Base-by-base conservation (phyloP, 2,113 vertebrate species). In the Melanostigma gelatinosum region DNA sequence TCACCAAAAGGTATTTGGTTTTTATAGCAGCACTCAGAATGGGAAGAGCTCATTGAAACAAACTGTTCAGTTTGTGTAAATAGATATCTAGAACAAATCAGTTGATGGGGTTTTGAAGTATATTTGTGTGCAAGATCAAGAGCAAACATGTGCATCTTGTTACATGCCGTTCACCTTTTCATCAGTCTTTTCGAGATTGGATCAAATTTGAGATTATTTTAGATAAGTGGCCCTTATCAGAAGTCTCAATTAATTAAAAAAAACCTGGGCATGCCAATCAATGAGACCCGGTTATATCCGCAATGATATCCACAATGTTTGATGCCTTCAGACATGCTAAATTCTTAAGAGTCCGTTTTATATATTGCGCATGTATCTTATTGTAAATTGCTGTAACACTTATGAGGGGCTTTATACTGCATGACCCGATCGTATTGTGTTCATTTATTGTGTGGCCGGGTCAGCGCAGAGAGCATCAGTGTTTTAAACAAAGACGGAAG, bases 191-290 rank as follows among this genome's bases (percentile, higher is more conserved):
- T 38, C 1, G 0, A 69, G 67, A 48, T 22, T 44, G 20, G 63
- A 34, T 12, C 72, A 77, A 48, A 54, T 4, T 57, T 62, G 44
- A 68, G 27, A 80, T 80, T 63, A 46, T 70, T 72, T 4, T 24
- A 68, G 62, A 72, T 84, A 76, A 84, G 64, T 46, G 65, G n/a
- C 24, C 29, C 8, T 64, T 72, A 80, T 74, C 72, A 38, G 44
- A 68, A 63, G 50, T 71, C 9, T 54, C 34, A 62, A 74, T n/a
- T 34, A 34, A 57, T 29, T n/a, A 77, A 36, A 79, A 57, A 57
- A 65, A 50, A 29, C 27, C 6, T 52, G 16, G 16, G 32, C 18
- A 65, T 64, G 29, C 15, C 72, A 58, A 87, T 79, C 69, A 72
- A 72, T 72, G 24, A 82, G 32, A 2, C n/a, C n/a, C n/a, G n/a